Conservation (phyloP, 2,113 vertebrate species). For the Phaethon lepturus region DNA sequence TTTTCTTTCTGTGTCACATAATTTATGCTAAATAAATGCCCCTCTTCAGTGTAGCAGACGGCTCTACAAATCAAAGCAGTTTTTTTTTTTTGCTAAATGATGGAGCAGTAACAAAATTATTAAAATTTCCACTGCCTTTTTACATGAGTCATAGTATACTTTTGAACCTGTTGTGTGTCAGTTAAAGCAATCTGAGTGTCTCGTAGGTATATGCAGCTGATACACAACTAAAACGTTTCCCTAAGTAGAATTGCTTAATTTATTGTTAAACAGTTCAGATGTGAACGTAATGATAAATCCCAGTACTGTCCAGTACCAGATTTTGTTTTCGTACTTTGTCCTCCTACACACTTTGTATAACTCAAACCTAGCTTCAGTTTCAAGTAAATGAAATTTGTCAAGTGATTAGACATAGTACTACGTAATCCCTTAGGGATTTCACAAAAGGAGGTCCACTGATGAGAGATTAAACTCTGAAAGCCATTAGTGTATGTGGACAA, state of each 20-base stretch:
- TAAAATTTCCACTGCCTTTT: neutral
- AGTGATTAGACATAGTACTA: slow-evolving; percentile 48
- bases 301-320: neutral
- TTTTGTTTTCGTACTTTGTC: slow-evolving; percentile 25
- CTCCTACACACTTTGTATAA: neutral
- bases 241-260: neutral
- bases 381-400: slow-evolving; percentile 69
- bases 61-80: neutral
- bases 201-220: neutral
- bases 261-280: neutral
- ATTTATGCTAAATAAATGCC: neutral
- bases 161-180: neutral
- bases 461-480: slow-evolving; percentile 66
- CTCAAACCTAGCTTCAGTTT: slow-evolving; percentile 31
- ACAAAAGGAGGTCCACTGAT: slow-evolving; percentile 44
- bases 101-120: neutral
- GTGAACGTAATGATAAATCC: neutral
- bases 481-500: slow-evolving; percentile 11
- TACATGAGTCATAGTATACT: neutral
- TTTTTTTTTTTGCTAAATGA: neutral
- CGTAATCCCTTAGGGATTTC: slow-evolving; percentile 53
- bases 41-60: neutral
- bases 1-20: neutral
- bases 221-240: neutral
- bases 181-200: neutral